Evolutionary conservation across 2,113 vertebrate genomes (phyloP).

Genomic region (Paraplagusia blochii): DNA sequence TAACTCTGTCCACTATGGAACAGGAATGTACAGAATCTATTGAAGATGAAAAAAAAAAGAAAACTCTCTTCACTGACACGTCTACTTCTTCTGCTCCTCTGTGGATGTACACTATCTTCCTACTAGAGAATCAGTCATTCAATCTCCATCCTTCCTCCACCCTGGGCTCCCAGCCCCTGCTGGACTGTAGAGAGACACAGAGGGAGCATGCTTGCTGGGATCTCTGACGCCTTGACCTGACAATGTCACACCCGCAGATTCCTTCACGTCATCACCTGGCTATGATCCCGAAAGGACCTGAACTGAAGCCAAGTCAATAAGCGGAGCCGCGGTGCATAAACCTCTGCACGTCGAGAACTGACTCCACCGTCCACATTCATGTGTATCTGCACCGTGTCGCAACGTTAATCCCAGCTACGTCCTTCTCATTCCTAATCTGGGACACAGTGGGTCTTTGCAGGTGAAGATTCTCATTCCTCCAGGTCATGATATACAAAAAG

Average conservation of each 20-base stretch:
- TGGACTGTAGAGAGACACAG: slow-evolving; percentile 54
- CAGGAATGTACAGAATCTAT: slow-evolving; percentile 46
- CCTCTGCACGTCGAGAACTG: slow-evolving; percentile 31
- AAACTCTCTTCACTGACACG: slow-evolving; percentile 41
- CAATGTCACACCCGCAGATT: slow-evolving; percentile 43
- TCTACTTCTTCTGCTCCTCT: slow-evolving; percentile 31
- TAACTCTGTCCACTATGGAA: slow-evolving; percentile 22
- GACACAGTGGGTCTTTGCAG: slow-evolving; percentile 30
- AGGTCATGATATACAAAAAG: too few relatives aligned
- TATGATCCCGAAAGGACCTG: slow-evolving; percentile 51
- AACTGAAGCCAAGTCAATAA: slow-evolving; percentile 60
- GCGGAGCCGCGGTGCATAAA: slow-evolving; percentile 41
- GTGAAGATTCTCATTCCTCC: too few relatives aligned
- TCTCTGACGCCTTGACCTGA: slow-evolving; percentile 42
- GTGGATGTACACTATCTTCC: slow-evolving; percentile 41
- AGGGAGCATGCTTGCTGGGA: slow-evolving; percentile 65
- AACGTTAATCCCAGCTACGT: slow-evolving; percentile 33
- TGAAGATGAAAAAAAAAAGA: slow-evolving; percentile 14
- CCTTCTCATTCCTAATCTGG: slow-evolving; percentile 37
- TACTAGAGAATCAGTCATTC: slow-evolving; percentile 25
- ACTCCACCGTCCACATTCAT: slow-evolving; percentile 41
- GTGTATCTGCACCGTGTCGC: slow-evolving; percentile 41
- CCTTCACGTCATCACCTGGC: slow-evolving; percentile 58
- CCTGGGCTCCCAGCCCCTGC: slow-evolving; percentile 52
- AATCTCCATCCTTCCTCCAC: slow-evolving; percentile 9